A percentile compares a stretch with the other conserved stretches of the same genome.
phyloP scores from a whole-genome alignment of 2,797 vertebrate genomes.

The Chaenodraco wilsoni region DNA sequence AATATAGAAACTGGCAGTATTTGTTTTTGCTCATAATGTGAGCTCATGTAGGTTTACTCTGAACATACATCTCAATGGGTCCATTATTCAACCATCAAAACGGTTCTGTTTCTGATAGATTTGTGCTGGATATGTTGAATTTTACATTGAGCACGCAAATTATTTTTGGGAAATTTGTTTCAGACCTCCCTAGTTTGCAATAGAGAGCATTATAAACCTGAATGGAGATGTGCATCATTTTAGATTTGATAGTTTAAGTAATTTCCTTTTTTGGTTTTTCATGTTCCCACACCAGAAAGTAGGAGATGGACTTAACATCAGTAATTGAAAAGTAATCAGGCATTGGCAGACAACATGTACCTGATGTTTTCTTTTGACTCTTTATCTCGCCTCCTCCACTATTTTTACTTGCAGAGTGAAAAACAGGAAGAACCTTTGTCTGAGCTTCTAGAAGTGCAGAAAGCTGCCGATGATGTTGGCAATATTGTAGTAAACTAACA shows the following conservation, averaged over 20 bases:
- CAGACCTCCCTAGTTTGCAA: not conserved
- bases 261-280: conserved; percentile 5
- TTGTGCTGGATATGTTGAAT: not conserved
- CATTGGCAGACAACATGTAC: not conserved
- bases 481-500: conserved; percentile 6
- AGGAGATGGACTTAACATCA: not conserved
- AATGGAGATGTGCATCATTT: not conserved
- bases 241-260: not conserved
- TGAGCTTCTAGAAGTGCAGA: conserved; percentile 9
- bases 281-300: not conserved
- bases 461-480: conserved; percentile 12
- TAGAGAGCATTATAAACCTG: not conserved
- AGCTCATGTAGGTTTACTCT: not conserved
- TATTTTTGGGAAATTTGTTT: not conserved
- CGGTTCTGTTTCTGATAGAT: not conserved
- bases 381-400: not conserved
- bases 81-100: not conserved
- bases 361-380: not conserved
- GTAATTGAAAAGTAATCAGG: not conserved
- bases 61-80: not conserved
- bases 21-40: not conserved
- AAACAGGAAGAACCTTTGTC: not conserved
- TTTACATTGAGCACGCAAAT: not conserved
- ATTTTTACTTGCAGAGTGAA: conserved; percentile 3
- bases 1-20: not conserved